Evolutionary conservation across 2,113 vertebrate species (phyloP), one percentile per base, ranked within the genome.

Genomic region (Pithys albifrons): DNA sequence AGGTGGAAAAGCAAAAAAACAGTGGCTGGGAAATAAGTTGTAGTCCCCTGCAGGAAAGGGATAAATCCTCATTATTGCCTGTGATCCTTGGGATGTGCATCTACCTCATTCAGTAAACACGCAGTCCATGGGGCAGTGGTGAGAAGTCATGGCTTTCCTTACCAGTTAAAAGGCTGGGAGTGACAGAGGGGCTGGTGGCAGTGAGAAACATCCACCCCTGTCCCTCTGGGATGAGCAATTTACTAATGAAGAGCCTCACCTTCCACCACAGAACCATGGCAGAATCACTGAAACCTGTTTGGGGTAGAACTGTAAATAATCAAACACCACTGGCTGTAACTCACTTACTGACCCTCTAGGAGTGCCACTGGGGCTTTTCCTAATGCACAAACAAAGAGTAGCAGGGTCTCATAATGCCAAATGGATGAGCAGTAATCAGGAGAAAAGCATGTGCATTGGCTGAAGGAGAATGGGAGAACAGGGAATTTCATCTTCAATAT

Each of bases 121-220:
- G 23, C 7, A 0, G 0, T 43, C 35, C 62, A 52, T 4, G 6
- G 39, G 22, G 41, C 71, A 55, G 15, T 0, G 5, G 2, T 10
- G 45, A 55, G 58, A 16, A 2, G 7, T 24, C 9, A 1, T 12
- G 33, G 4, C 9, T 52, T 65, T 29, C 29, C 33, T 52, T 16
- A 18, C 7, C 45, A 12, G 0, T 12, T 39, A 19, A 43, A 62
- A 78, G 51, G 10, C 3, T 29, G 22, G 35, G 6, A 45, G 28
- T 16, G 41, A 33, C 16, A 54, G 37, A 49, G n/a, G 33, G 55
- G 37, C 33, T 66, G 41, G 8, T 33, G 8, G 19, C 27, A 24
- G 11, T 14, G 49, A 33, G 28, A 54, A 81, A 24, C 48, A 64
- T 7, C 52, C 62, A 20, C 12, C 12, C 31, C 25, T 1, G 0